Conservation (phyloP, 2,888 invertebrate genomes). For the Thecocarcelia acutangulata region DNA sequence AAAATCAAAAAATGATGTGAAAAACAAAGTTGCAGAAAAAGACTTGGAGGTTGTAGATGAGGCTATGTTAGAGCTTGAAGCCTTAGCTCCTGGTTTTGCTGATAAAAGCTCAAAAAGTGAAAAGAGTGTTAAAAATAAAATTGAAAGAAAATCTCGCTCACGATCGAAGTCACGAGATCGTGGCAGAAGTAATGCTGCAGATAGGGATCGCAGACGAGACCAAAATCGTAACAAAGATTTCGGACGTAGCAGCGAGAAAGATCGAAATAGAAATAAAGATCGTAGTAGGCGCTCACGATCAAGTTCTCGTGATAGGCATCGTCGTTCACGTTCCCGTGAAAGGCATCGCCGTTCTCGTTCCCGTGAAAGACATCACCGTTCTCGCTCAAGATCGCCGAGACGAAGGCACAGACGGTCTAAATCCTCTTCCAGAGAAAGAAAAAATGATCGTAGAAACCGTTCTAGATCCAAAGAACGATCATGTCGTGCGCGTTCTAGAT, state of each 20-base stretch:
- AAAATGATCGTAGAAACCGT: conserved; percentile 70
- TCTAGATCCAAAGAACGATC: conserved; percentile 70
- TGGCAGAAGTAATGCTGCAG: conserved; percentile 67
- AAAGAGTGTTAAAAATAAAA: conserved; percentile 71
- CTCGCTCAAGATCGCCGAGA: conserved; percentile 72
- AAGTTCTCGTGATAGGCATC: conserved; percentile 62
- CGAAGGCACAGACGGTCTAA: conserved; percentile 72
- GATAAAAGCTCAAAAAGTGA: conserved; percentile 75
- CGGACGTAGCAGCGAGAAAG: conserved; percentile 54
- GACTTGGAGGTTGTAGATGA: conserved; percentile 84
- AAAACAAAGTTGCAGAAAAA: conserved; percentile 45
- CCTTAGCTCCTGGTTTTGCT: conserved; percentile 87
- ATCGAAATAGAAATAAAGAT: conserved; percentile 72
- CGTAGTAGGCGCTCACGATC: conserved; percentile 73
- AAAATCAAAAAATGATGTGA: conserved; percentile 78
- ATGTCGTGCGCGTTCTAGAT: conserved; percentile 70
- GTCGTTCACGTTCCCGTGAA: conserved; percentile 69
- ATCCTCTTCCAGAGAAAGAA: conserved; percentile 75
- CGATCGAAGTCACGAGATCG: conserved; percentile 69
- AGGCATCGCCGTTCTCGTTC: conserved; percentile 66
- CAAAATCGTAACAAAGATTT: conserved; percentile 74
- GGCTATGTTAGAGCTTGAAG: conserved; percentile 92
- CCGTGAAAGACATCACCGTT: conserved; percentile 70
- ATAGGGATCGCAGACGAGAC: conserved; percentile 62
- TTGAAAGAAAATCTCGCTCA: conserved; percentile 67